Base-by-base conservation (phyloP, 2,888 invertebrate genomes). In the Ceramica pisi region DNA sequence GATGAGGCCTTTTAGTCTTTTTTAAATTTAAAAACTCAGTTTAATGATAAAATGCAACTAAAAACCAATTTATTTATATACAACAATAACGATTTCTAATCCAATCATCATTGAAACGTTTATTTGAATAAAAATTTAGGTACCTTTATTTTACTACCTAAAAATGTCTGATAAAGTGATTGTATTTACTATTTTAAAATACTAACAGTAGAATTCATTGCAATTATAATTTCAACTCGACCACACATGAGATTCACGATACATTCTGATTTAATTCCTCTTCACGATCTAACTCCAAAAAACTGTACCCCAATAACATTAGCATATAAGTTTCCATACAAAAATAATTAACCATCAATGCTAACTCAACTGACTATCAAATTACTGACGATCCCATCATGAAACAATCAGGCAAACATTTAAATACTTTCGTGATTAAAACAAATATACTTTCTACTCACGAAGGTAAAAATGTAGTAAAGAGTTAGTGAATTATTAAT, bases 401-500 rank as follows among this genome's bases (percentile, higher is more conserved):
- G 69, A 74, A 82, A 80, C 71, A 82, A 80, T 82, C 71, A 81
- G 26, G 65, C 26, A 12, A 79, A 71, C 61, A 46, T 71, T 78
- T 78, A 64, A 81, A 81, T 78, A 71, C 60, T 69, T 75, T 81
- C 81, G 71, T 81, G 79, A 81, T 81, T 81, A 71, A 75, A 68
- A 81, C 67, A 81, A 81, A 80, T 73, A 68, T 68, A 77, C 80
- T 80, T 80, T 81, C 80, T 68, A 64, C 60, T 66, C 73, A 80
- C 73, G 73, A 73, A 59, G 7, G 23, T 16, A 66, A 56, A 70
- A 67, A 51, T 53, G 12, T 66, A 48, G 38, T 50, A 63, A 78
- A 71, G 57, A 73, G 53, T 75, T 71, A 68, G 69, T 75, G 71
- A 77, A 83, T 86, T 85, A 89, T 87, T 86, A 87, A 89, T 90